These are phyloP conservation scores for Lepidurus packardi DNA, from an alignment of 1,140 invertebrate genomes.

Conservation along the genomic window DNA sequence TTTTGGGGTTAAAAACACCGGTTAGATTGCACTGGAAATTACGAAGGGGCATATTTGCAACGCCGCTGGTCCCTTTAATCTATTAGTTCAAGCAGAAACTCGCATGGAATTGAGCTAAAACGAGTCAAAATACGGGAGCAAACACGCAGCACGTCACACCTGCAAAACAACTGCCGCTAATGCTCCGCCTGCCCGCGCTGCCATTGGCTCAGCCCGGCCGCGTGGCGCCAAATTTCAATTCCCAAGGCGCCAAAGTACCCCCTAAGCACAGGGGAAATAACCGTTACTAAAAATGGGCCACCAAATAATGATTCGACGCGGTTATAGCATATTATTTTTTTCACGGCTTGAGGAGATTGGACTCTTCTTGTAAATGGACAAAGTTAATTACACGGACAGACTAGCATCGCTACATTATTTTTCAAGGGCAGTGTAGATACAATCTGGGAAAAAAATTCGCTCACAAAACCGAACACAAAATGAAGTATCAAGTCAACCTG, in stretches of 20 bases:
- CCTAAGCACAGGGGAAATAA: no score
- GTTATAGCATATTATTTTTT: neutral
- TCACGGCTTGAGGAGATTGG: neutral
- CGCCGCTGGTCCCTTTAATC: neutral
- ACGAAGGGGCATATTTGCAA: neutral
- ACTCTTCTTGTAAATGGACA: neutral
- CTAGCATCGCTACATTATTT: slow-evolving; percentile 13
- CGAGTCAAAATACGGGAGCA: neutral
- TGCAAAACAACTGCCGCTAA: neutral
- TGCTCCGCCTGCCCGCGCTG: neutral
- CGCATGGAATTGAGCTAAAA: neutral
- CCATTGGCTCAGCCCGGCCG: neutral
- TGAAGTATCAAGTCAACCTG: neutral
- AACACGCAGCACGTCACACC: slow-evolving; percentile 1
- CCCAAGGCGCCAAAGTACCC: neutral
- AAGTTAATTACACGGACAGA: neutral
- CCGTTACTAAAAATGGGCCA: neutral
- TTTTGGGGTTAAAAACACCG: neutral
- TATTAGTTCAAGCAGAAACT: neutral
- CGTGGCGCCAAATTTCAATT: neutral
- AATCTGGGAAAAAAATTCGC: slow-evolving; percentile 2
- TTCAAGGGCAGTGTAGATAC: neutral
- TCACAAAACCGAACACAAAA: neutral
- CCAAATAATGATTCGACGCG: neutral
- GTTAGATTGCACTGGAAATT: slow-evolving; percentile 10